phyloP scores from a whole-genome alignment of 2,888 invertebrate genomes.

The Autographa gamma region DNA sequence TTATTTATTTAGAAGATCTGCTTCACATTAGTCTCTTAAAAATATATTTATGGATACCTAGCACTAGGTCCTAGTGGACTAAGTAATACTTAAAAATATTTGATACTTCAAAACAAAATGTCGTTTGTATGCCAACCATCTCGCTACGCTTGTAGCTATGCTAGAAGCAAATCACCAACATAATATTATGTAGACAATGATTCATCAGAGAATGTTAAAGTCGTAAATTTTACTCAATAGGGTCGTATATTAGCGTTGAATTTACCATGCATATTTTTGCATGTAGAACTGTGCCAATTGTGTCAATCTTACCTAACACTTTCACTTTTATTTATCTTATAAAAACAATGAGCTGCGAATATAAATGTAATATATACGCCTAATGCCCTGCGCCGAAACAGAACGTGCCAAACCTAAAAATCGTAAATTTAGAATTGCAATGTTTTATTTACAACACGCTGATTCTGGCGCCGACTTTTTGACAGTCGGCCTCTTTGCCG shows the following conservation, averaged over 20 bases:
- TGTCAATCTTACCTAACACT: slow-evolving; percentile 3
- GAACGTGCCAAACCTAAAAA: slow-evolving; percentile 68
- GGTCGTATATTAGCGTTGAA: background rate
- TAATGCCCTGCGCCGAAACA: slow-evolving; percentile 48
- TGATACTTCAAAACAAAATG: background rate
- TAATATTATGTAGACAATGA: slow-evolving; percentile 1
- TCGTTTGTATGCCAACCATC: background rate
- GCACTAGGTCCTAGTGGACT: too few species aligned
- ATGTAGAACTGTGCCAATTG: slow-evolving; percentile 6
- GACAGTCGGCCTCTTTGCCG: slow-evolving; percentile 86
- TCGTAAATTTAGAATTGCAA: slow-evolving; percentile 72
- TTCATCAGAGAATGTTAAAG: slow-evolving; percentile 8
- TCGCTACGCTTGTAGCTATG: too few species aligned
- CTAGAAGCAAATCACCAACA: background rate
- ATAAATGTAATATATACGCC: slow-evolving; percentile 41
- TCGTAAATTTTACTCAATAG: slow-evolving; percentile 5
- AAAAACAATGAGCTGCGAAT: slow-evolving; percentile 37
- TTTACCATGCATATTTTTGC: slow-evolving; percentile 6
- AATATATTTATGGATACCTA: background rate
- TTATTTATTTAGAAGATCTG: slow-evolving; percentile 9
- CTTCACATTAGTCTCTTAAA: background rate
- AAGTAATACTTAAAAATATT: background rate
- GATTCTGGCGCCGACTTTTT: slow-evolving; percentile 84
- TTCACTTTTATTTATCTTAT: slow-evolving; percentile 1
- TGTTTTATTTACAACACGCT: slow-evolving; percentile 82